These are phyloP conservation scores for Arothron firmamentum DNA, from an alignment of 2,113 vertebrate species.

Conservation along the genomic window DNA sequence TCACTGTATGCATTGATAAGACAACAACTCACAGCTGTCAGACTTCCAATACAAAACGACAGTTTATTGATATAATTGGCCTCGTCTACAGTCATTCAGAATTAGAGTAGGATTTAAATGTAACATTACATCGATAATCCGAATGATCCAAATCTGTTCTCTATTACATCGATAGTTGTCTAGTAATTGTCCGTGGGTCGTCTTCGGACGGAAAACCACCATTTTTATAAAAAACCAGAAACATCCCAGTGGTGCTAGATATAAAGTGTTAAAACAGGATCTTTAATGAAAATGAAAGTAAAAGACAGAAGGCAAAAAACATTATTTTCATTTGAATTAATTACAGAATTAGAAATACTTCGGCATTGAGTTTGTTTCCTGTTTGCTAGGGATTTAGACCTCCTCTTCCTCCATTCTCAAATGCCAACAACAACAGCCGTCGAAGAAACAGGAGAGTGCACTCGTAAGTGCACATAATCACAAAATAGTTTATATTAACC, in stretches of 20 bases:
- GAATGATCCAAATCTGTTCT: not conserved
- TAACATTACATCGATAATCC: no score
- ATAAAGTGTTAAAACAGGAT: no score
- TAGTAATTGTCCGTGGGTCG: not conserved
- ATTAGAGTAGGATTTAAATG: not conserved
- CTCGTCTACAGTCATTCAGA: no score
- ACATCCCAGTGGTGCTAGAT: no score
- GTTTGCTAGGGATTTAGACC: conserved; percentile 76
- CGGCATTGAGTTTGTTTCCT: conserved; percentile 71
- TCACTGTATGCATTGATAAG: not conserved
- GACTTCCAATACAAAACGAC: not conserved
- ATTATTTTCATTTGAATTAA: not conserved
- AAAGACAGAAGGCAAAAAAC: not conserved
- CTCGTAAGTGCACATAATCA: conserved; percentile 69
- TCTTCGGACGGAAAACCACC: conserved; percentile 8
- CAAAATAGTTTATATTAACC: conserved; percentile 16
- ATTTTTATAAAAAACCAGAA: not conserved
- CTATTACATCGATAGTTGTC: not conserved
- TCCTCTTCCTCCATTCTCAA: conserved; percentile 79
- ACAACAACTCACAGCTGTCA: not conserved
- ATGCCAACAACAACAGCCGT: conserved; percentile 80
- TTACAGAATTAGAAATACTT: conserved; percentile 33
- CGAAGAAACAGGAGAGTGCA: conserved; percentile 68
- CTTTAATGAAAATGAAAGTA: not conserved
- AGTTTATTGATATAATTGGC: no score